phyloP scores from a whole-genome alignment of 2,797 vertebrate species.

The Syngnathus rostellatus region DNA sequence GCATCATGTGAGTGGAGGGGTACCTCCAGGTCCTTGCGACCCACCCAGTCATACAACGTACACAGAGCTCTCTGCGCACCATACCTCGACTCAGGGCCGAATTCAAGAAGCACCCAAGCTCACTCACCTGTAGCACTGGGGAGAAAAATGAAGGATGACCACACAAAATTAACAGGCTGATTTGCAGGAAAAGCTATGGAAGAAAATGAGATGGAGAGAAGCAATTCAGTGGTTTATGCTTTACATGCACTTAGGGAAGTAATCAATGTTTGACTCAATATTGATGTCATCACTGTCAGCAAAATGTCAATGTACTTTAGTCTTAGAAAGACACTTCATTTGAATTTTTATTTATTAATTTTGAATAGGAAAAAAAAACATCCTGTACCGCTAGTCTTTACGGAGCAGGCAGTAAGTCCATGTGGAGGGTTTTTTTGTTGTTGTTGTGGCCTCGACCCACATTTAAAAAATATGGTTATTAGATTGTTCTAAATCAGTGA shows the following conservation, averaged over 20 bases:
- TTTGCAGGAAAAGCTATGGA: conserved; percentile 21
- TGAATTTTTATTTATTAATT: background rate
- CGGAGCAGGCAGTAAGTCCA: background rate
- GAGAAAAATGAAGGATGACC: conserved; percentile 44
- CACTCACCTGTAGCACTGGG: conserved; percentile 93
- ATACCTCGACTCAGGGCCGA: conserved; percentile 94
- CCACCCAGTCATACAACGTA: conserved; percentile 76
- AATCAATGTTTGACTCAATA: background rate
- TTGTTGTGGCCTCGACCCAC: background rate
- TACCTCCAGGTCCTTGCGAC: conserved; percentile 79
- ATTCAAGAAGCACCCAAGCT: conserved; percentile 99
- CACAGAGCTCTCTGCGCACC: conserved; percentile 91
- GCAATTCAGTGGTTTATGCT: conserved; percentile 37
- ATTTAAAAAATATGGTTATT: background rate
- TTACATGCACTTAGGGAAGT: background rate
- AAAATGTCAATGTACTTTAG: background rate
- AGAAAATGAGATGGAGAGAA: conserved; percentile 19
- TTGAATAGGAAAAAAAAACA: background rate
- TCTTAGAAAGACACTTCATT: background rate
- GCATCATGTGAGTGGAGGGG: conserved; percentile 74
- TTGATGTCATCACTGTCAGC: background rate
- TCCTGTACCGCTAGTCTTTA: background rate
- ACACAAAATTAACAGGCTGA: conserved; percentile 41
- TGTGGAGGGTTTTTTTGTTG: background rate
- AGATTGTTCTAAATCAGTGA: background rate